These are phyloP conservation scores for Drosophila dunni DNA, from an alignment of 1,140 invertebrate species.

Conservation along the genomic window DNA sequence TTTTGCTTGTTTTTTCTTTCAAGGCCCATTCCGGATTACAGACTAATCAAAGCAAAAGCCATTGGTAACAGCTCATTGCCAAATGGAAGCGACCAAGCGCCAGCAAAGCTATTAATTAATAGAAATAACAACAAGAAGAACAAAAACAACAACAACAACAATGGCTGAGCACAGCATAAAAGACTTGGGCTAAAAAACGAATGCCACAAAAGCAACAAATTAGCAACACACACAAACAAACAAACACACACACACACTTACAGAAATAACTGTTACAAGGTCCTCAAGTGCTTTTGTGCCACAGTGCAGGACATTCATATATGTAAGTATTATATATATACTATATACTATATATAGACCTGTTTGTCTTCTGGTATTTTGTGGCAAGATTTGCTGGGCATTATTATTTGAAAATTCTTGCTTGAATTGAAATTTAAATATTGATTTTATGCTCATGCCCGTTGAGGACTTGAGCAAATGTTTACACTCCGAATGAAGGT, in stretches of 20 bases:
- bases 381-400: slow-evolving; percentile 18
- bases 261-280: slow-evolving; percentile 61
- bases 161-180: slow-evolving; percentile 33
- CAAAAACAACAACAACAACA: slow-evolving; percentile 42
- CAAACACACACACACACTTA: slow-evolving; percentile 7
- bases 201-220: slow-evolving; percentile 64
- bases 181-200: slow-evolving; percentile 47
- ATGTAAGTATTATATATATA: slow-evolving; percentile 5
- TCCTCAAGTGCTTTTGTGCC: slow-evolving; percentile 68
- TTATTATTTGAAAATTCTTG: slow-evolving; percentile 52
- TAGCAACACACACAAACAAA: slow-evolving; percentile 53
- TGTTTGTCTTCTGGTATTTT: neutral
- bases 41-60: slow-evolving; percentile 66
- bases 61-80: slow-evolving; percentile 61
- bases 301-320: slow-evolving; percentile 31
- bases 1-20: slow-evolving; percentile 1
- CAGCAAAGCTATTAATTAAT: slow-evolving; percentile 73
- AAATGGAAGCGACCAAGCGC: slow-evolving; percentile 52
- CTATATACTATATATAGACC: neutral
- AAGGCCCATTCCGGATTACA: slow-evolving; percentile 15
- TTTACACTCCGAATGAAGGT: slow-evolving; percentile 55
- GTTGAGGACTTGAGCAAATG: slow-evolving; percentile 45
- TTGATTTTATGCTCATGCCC: slow-evolving; percentile 57
- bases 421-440: slow-evolving; percentile 64
- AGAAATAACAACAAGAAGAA: slow-evolving; percentile 34